Evolutionary conservation across 1,140 invertebrate genomes (phyloP), one percentile per base, ranked within the genome.

Genomic region (Drusus annulatus): DNA sequence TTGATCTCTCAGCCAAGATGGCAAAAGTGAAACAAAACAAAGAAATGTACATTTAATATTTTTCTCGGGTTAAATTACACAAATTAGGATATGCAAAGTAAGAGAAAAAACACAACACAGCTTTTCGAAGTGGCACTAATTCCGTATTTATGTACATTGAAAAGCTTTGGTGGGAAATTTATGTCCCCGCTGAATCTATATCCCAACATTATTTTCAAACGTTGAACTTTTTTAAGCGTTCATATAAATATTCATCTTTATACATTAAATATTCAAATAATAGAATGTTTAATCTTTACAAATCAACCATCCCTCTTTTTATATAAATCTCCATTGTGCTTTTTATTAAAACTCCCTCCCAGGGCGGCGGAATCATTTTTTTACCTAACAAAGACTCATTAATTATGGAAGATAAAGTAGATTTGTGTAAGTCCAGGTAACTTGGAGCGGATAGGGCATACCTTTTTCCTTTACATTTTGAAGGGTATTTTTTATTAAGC

Each of bases 381-480:
- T 65, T 45, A 65, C 16, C 62, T 28, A 31, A 65, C 62, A 65
- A 65, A 65, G 62, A 65, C 23, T 65, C 62, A 65, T 65, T 65
- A 65, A 65, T 65, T 65, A 65, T 45, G 62, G 16, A 65, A 65
- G 62, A 65, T 65, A 65, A 65, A 25, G 62, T 65, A 65, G 62
- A 65, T 65, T 36, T 65, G 23, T 8, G 8, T 31, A 25, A 65
- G 62, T 45, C 62, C 31, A 65, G 62, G 62, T 28, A 16, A 25
- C 15, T 65, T 21, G 28, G 16, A 31, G 62, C 62, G 2, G 13
- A 13, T 7, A 16, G 28, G 62, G 62, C 16, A 3, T 10, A 7
- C 31, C 10, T 17, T 65, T 31, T 16, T 31, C 16, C 62, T 45
- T 31, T 31, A 16, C 13, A 17, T 13, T 65, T 65, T 65, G 62